These are phyloP conservation scores for human (Homo sapiens) DNA, from an alignment of 2,113 vertebrate genomes.

Conservation along the genomic window DNA sequence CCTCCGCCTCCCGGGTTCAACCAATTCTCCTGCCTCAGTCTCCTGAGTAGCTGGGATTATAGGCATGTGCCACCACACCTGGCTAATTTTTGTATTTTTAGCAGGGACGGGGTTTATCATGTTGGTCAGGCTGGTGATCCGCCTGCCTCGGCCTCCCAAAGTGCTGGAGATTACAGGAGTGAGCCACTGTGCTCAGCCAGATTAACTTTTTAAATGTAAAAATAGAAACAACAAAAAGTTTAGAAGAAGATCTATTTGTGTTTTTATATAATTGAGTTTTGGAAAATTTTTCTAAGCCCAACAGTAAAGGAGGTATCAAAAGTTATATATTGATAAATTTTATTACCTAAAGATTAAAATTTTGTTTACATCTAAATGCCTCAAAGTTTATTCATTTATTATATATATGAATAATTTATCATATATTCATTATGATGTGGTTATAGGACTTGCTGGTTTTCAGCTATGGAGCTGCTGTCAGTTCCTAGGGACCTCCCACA, in stretches of 20 bases:
- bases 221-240: background rate
- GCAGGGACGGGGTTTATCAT: too few species aligned
- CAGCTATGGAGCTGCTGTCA: background rate
- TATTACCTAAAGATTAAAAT: background rate
- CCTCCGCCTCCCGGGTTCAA: too few species aligned
- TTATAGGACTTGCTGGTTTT: background rate
- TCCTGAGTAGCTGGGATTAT: too few species aligned
- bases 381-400: background rate
- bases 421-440: background rate
- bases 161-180: too few species aligned
- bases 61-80: too few species aligned
- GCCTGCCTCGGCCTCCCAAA: too few species aligned
- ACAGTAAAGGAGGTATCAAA: background rate
- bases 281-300: background rate
- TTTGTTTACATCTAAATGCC: background rate
- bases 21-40: too few species aligned
- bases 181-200: too few species aligned
- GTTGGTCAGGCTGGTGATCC: too few species aligned
- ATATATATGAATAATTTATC: background rate
- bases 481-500: background rate
- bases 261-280: constrained; percentile 31
- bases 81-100: too few species aligned
- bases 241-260: background rate
- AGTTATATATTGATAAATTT: constrained; percentile 12
- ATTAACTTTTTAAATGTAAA: constrained; percentile 26